These are phyloP conservation scores for Drosophila nikananu DNA, from an alignment of 1,140 invertebrate species.

Conservation along the genomic window DNA sequence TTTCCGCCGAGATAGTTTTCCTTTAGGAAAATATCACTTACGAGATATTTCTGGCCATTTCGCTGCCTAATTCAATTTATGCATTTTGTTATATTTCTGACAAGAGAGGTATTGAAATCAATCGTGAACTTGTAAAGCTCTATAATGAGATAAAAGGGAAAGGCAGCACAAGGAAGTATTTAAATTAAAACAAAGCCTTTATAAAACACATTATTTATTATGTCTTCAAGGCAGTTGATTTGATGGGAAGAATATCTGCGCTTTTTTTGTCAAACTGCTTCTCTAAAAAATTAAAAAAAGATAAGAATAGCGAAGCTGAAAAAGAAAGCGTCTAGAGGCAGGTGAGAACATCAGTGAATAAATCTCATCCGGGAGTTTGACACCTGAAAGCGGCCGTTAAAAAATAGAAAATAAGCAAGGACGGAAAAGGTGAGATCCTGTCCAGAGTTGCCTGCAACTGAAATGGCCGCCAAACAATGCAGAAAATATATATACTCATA, in stretches of 20 bases:
- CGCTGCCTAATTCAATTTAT: neutral
- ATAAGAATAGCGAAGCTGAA: neutral
- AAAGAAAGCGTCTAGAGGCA: slow-evolving; percentile 1
- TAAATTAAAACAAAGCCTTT: neutral
- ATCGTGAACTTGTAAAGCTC: neutral
- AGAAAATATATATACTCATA: slow-evolving; percentile 21
- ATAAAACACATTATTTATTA: neutral
- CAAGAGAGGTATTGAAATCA: neutral
- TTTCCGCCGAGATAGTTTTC: slow-evolving; percentile 10
- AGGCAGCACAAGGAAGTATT: neutral
- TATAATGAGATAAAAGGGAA: neutral
- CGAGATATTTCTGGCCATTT: neutral
- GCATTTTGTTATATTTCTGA: neutral
- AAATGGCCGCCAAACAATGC: slow-evolving; percentile 44
- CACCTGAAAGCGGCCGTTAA: slow-evolving; percentile 35
- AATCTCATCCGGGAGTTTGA: slow-evolving; percentile 51
- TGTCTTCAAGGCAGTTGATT: too few species aligned
- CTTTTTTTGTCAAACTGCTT: slow-evolving; percentile 38
- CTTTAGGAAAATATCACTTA: slow-evolving; percentile 2
- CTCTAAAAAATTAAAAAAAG: neutral
- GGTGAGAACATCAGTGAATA: slow-evolving; percentile 38
- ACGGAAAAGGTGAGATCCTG: slow-evolving; percentile 32
- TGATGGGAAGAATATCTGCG: neutral
- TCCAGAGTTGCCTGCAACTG: slow-evolving; percentile 51
- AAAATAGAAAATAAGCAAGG: slow-evolving; percentile 49